Evolutionary conservation across 2,113 vertebrate genomes (phyloP).

Genomic region (Phodopus roborovskii): DNA sequence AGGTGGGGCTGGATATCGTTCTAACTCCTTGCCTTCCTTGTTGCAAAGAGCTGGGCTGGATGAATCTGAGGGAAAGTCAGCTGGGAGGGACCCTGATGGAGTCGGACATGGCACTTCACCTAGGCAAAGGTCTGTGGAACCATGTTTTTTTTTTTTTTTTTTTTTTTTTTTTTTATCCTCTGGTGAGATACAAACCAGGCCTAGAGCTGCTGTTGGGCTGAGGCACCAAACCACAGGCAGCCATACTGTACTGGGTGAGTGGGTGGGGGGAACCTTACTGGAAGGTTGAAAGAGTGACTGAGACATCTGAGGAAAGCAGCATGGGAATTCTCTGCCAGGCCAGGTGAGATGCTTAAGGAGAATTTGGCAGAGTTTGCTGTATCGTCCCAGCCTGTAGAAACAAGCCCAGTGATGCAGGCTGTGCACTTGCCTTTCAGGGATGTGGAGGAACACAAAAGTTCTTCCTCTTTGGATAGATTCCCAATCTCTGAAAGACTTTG

Average conservation of each 20-base stretch:
- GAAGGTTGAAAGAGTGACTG: neutral
- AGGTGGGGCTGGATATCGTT: neutral
- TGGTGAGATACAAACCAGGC: neutral
- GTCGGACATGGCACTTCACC: neutral
- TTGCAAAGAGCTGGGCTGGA: neutral
- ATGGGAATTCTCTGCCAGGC: neutral
- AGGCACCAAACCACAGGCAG: neutral
- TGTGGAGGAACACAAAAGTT: neutral
- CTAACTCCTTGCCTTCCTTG: neutral
- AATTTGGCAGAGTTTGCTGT: too few species aligned
- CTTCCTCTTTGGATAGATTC: neutral
- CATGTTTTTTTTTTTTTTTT: too few species aligned
- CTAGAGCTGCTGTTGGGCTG: neutral
- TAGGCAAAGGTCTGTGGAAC: neutral
- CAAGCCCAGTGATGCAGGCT: neutral
- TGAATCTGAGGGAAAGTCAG: neutral
- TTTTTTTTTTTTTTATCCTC: neutral
- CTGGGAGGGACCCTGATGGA: neutral
- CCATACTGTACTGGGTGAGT: neutral
- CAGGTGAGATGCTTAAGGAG: too few species aligned
- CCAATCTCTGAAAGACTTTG: neutral
- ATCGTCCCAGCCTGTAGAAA: neutral
- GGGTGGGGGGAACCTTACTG: neutral
- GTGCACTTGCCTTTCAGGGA: neutral
- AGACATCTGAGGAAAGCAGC: neutral